Percentiles rank a stretch among this genome's conserved stretches.
These are phyloP conservation scores for Elachura formosa DNA, from an alignment of 2,113 vertebrate species.

Conservation along the genomic window DNA sequence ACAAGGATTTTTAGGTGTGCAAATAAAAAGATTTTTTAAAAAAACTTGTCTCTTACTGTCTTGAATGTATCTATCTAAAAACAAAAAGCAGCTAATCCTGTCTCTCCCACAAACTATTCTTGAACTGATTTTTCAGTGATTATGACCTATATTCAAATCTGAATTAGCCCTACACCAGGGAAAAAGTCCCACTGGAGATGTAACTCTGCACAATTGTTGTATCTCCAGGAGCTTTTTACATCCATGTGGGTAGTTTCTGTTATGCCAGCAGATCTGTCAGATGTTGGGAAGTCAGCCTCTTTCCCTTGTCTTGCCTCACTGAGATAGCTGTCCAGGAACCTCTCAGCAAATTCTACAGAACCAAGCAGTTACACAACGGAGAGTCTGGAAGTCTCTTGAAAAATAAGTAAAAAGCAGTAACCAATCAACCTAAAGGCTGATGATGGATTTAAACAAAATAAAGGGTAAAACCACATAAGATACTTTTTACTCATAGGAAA, in stretches of 20 bases:
- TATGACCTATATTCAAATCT: neutral
- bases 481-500: neutral
- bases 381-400: neutral
- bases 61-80: neutral
- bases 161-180: neutral
- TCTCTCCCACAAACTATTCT: neutral
- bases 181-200: neutral
- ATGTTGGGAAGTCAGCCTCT: neutral
- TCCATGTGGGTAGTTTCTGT: neutral
- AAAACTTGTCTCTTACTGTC: neutral
- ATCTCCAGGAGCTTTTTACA: neutral
- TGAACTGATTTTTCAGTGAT: neutral
- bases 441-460: neutral
- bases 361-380: neutral
- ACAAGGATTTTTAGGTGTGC: neutral
- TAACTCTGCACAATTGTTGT: accelerated
- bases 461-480: neutral
- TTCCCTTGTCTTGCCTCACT: neutral
- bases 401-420: neutral
- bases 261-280: neutral
- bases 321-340: neutral
- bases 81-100: neutral
- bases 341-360: neutral
- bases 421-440: neutral
- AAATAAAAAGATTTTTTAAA: neutral